These are phyloP conservation scores for Diarsia brunnea DNA, from an alignment of 2,888 invertebrate species.

Conservation along the genomic window DNA sequence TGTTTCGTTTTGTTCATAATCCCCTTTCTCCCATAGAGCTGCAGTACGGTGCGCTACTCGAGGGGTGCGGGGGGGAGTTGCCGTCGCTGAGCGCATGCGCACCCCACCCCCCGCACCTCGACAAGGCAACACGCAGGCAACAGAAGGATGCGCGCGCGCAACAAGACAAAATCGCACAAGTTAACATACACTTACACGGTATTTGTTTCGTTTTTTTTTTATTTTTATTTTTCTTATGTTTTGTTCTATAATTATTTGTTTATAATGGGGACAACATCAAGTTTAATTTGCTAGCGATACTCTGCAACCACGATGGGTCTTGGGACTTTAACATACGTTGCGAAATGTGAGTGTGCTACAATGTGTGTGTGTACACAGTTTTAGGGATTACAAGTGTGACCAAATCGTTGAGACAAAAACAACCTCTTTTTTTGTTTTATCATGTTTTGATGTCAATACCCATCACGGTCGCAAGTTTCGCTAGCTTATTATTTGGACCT, in stretches of 20 bases:
- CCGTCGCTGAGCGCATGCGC: slow-evolving; percentile 87
- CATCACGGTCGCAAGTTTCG: neutral
- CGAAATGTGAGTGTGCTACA: too few species aligned
- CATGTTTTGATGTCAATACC: neutral
- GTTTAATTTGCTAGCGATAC: neutral
- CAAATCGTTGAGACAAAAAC: too few species aligned
- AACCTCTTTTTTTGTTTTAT: neutral
- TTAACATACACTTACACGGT: slow-evolving; percentile 96
- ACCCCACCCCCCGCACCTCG: slow-evolving; percentile 89
- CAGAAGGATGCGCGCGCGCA: slow-evolving; percentile 93
- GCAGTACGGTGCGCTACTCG: slow-evolving; percentile 90
- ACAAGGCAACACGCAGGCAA: slow-evolving; percentile 91
- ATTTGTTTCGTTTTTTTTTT: slow-evolving; percentile 84
- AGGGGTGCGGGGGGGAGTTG: slow-evolving; percentile 90
- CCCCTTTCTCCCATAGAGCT: slow-evolving; percentile 85
- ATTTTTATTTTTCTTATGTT: slow-evolving; percentile 46
- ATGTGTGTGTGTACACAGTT: too few species aligned
- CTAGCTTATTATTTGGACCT: neutral
- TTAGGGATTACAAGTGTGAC: too few species aligned
- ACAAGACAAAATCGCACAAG: slow-evolving; percentile 94
- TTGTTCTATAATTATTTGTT: slow-evolving; percentile 42
- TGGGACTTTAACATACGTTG: too few species aligned
- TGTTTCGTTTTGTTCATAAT: slow-evolving; percentile 60
- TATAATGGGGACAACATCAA: neutral
- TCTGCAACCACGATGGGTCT: too few species aligned